A percentile compares a stretch with the other conserved stretches of the same genome.
Conservation (phyloP, 2,113 vertebrate genomes). For the Bufo bufo region DNA sequence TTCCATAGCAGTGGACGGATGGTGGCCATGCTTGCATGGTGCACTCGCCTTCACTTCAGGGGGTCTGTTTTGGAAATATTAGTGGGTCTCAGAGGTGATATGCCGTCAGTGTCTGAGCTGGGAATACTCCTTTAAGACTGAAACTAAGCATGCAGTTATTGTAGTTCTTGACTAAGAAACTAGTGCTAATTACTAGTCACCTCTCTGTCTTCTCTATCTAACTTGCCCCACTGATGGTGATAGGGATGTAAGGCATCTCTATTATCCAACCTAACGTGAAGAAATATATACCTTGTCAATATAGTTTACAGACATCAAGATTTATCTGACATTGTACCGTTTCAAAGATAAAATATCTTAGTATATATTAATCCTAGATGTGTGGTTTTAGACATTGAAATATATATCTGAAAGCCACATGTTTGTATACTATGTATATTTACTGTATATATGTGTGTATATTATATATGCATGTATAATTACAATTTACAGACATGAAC, state of each 20-base stretch:
- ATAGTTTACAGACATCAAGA: not conserved
- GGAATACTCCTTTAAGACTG: too few relatives aligned
- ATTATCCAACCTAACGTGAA: not conserved
- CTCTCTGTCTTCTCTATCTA: not conserved
- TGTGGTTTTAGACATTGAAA: not conserved
- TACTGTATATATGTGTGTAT: conserved; percentile 28
- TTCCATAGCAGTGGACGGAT: too few relatives aligned
- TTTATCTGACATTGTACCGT: not conserved
- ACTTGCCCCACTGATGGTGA: not conserved
- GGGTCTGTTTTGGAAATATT: too few relatives aligned
- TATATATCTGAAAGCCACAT: not conserved
- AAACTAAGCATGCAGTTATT: too few relatives aligned
- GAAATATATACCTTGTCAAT: not conserved
- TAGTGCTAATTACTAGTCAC: too few relatives aligned
- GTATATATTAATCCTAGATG: not conserved
- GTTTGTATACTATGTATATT: conserved; percentile 38
- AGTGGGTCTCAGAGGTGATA: too few relatives aligned
- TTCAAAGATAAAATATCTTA: not conserved
- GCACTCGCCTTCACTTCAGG: too few relatives aligned
- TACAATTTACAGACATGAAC: conserved; percentile 11
- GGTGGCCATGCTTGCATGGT: too few relatives aligned
- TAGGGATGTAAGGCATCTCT: not conserved
- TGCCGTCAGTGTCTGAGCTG: too few relatives aligned
- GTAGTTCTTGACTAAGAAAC: too few relatives aligned
- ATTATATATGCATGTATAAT: conserved; percentile 28